Base-by-base conservation (phyloP, 2,888 invertebrate species). In the Ochlodes sylvanus region DNA sequence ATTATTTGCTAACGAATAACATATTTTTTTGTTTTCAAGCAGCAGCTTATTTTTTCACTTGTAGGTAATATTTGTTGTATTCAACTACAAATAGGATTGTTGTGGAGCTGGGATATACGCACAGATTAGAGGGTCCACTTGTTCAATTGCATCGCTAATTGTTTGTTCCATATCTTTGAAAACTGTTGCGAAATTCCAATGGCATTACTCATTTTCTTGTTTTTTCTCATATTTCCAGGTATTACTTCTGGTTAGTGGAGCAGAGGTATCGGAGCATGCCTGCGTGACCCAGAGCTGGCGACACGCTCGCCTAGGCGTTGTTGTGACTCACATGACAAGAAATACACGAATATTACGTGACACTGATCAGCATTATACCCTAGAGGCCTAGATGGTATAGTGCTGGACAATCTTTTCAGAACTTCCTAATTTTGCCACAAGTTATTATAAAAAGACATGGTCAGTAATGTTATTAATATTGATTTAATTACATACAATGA, bases 301-400 rank as follows among this genome's bases (percentile, higher is more conserved):
- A 32, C 54, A 66, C 66, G 66, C 42, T 32, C 52, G 52, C 54
- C 47, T 52, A 56, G 65, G 21, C 52, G 52, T 19, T n/a, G 38
- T 21, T 47, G 58, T 66, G 66, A 66, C 52, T 66, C 58, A 60
- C 58, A 52, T 52, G 21, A 60, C 17, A 60, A 52, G 19, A 52
- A 52, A 47, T 47, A 47, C 44, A 47, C 44, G 17, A 47, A 47
- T 47, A 47, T 47, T 47, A 47, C 44, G 44, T 47, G 44, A 47
- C 15, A 47, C n/a, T n/a, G n/a, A n/a, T n/a, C n/a, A n/a, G n/a
- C n/a, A n/a, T n/a, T n/a, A n/a, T n/a, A n/a, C n/a, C n/a, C n/a
- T n/a, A n/a, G n/a, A n/a, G n/a, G n/a, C 17, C 15, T 44, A 44
- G 7, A n/a, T n/a, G 44, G 1, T 17, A 47, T 15, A 15, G 34